phyloP scores from a whole-genome alignment of 2,113 vertebrate species.

The Abramis brama region DNA sequence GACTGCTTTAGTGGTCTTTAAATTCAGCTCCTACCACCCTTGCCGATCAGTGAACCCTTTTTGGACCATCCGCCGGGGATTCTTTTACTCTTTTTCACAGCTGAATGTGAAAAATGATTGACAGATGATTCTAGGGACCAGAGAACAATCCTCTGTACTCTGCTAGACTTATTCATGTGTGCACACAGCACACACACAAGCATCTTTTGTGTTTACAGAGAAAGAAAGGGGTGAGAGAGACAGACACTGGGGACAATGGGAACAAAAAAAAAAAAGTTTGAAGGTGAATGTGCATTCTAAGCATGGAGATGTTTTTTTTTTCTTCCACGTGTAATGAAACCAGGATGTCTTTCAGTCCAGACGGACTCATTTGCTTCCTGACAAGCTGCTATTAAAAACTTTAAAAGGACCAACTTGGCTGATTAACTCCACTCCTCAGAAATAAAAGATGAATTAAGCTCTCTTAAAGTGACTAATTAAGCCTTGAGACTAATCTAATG shows the following conservation, averaged over 20 bases:
- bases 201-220: slow-evolving; percentile 49
- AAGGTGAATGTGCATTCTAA: not conserved
- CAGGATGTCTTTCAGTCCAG: slow-evolving; percentile 64
- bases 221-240: slow-evolving; percentile 8
- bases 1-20: slow-evolving; percentile 65
- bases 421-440: slow-evolving; percentile 70
- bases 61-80: slow-evolving; percentile 72
- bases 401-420: slow-evolving; percentile 67
- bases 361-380: slow-evolving; percentile 64
- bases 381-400: slow-evolving; percentile 69
- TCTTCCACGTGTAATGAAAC: slow-evolving; percentile 60
- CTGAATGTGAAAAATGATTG: slow-evolving; percentile 77
- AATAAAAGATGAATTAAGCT: slow-evolving; percentile 74
- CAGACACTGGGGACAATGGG: not conserved
- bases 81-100: slow-evolving; percentile 60
- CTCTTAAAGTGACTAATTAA: slow-evolving; percentile 73
- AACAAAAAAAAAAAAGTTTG: not conserved
- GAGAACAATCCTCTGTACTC: slow-evolving; percentile 67
- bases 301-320: not conserved
- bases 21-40: slow-evolving; percentile 71
- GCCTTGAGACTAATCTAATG: slow-evolving; percentile 66
- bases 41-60: slow-evolving; percentile 74
- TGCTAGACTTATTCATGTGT: slow-evolving; percentile 51
- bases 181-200: slow-evolving; percentile 59
- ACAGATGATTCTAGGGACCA: slow-evolving; percentile 75